Conservation (phyloP, 2,797 vertebrate species). For the Semaprochilodus insignis region DNA sequence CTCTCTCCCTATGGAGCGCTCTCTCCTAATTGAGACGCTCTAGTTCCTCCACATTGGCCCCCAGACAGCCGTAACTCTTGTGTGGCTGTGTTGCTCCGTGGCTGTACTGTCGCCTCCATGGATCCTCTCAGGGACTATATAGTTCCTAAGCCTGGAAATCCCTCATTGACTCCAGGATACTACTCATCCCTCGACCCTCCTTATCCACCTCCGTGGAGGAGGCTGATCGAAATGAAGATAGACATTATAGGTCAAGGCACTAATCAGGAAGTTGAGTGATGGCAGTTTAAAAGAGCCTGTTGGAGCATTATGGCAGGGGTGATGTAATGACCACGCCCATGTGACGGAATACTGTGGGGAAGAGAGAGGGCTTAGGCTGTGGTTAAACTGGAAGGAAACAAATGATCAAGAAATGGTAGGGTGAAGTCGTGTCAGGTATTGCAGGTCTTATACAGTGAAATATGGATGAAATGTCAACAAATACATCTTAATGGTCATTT, state of each 20-base stretch:
- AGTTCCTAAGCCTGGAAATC: constrained; percentile 3
- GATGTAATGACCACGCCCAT: constrained; percentile 16
- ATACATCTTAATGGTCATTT: too few relatives aligned
- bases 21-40: constrained; percentile 64
- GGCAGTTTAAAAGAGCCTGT: constrained; percentile 31
- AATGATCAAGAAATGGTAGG: too few relatives aligned
- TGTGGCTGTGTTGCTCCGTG: neutral
- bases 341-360: neutral
- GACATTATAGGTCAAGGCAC: constrained; percentile 14
- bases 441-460: too few relatives aligned
- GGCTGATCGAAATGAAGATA: constrained; percentile 15
- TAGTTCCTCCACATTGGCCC: constrained; percentile 74
- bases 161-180: constrained; percentile 7
- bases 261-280: constrained; percentile 12
- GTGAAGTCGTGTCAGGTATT: too few relatives aligned
- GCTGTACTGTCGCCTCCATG: neutral
- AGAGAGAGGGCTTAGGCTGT: too few relatives aligned
- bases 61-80: constrained; percentile 32
- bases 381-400: neutral
- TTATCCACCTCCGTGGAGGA: neutral
- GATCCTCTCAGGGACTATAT: constrained; percentile 24
- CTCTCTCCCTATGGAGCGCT: constrained; percentile 6
- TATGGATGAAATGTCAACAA: too few relatives aligned
- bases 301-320: neutral
- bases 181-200: constrained; percentile 10